Evolutionary conservation across 2,113 vertebrate species (phyloP), one percentile per base, ranked within the genome.

Genomic region (Hemichromis elongatus): DNA sequence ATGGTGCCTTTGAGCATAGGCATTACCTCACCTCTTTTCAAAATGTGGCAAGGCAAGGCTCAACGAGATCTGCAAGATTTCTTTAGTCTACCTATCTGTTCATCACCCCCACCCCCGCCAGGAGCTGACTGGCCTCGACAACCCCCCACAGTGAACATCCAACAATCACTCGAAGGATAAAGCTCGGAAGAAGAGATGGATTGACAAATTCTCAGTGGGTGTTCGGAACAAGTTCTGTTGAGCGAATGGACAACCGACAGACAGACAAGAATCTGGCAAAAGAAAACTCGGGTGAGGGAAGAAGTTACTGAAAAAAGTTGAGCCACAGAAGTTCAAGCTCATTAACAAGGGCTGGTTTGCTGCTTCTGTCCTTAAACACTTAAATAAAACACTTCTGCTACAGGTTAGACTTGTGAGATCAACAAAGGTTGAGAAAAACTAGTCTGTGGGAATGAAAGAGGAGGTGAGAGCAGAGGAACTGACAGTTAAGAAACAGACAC

Each of bases 61-160:
- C 77, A 77, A 26, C 56, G 42, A 28, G 59, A 66, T 79, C 75
- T 87, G 56, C 68, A 66, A 83, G 16, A 63, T 80, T 66, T 75
- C 50, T 82, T 86, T 19, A 77, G 50, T 82, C 53, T 66, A 37
- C 81, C 81, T 14, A 33, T 73, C 18, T 66, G 54, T 56, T 80
- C 61, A 68, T 56, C 66, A 61, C 59, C 80, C 50, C 53, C 33
- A 55, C 80, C 50, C 53, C 33, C 82, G 68, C 68, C 79, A 85
- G 83, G 61, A 90, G 75, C 52, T 91, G 82, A 86, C 88, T 91
- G 84, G 70, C 56, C 80, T 40, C 77, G 90, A 90, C 79, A 84
- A 47, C 86, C 77, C 83, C 92, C 91, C 63, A n/a, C 78, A 73
- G 90, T 63, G 91, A 83, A 84, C 45, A 90, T 86, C 82, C 86